phyloP scores from a whole-genome alignment of 2,113 vertebrate species.

The Solea solea region DNA sequence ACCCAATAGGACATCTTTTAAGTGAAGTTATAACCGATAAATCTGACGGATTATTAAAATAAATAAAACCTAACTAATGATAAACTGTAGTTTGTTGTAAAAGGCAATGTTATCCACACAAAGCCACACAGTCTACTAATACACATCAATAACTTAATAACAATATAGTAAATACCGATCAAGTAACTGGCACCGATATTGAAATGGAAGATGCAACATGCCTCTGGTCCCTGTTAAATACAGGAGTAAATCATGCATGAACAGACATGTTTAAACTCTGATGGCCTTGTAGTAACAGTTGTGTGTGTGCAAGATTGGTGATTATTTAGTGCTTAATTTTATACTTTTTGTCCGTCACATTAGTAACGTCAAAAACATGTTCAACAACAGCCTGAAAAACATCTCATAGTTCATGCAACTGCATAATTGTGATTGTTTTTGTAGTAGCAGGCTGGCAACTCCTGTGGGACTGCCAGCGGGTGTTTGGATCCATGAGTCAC shows the following conservation, averaged over 20 bases:
- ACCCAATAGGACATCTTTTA: background rate
- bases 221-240: background rate
- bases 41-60: background rate
- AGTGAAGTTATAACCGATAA: background rate
- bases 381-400: conserved; percentile 5
- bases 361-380: background rate
- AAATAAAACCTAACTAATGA: conserved; percentile 5
- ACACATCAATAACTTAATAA: background rate
- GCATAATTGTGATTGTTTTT: background rate
- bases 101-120: background rate
- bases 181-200: background rate
- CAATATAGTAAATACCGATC: too few relatives aligned
- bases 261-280: conserved; percentile 12
- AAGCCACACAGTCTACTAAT: background rate
- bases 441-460: conserved; percentile 7
- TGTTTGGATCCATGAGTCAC: conserved; percentile 51
- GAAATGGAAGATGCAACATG: conserved; percentile 12
- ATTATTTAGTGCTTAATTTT: background rate
- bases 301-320: background rate
- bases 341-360: background rate
- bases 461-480: conserved; percentile 28
- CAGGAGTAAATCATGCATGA: conserved; percentile 4
- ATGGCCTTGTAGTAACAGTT: conserved; percentile 4
- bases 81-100: background rate
- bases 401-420: conserved; percentile 6